These are phyloP conservation scores for Peucedramus taeniatus DNA, from an alignment of 2,113 vertebrate genomes.

Conservation along the genomic window DNA sequence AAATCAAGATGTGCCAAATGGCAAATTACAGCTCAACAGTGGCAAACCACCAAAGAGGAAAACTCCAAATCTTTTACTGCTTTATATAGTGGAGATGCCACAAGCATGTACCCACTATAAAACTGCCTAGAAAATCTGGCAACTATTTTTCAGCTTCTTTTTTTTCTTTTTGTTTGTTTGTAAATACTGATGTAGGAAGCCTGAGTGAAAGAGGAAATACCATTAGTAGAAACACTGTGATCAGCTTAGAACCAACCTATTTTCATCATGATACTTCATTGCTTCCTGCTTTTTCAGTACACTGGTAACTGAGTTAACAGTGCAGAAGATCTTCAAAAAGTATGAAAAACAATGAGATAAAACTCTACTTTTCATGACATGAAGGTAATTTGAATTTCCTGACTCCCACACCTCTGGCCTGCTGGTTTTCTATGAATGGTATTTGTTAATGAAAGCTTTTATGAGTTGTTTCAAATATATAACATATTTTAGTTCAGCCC, in stretches of 20 bases:
- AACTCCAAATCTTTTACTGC: conserved; percentile 34
- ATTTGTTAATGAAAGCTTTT: not conserved
- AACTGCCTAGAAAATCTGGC: not conserved
- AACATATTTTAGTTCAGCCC: not conserved
- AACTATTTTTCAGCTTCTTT: not conserved
- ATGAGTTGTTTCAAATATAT: not conserved
- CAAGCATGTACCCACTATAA: conserved; percentile 42
- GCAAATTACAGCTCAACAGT: not conserved
- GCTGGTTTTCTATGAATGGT: not conserved
- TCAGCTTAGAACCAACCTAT: not conserved
- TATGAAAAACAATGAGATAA: not conserved
- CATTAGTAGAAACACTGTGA: not conserved
- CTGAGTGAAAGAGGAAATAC: not conserved
- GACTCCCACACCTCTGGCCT: not conserved
- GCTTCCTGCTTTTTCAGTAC: not conserved
- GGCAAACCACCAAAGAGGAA: conserved; percentile 22
- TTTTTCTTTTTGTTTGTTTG: not conserved
- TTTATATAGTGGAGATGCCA: conserved; percentile 28
- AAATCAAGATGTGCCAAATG: conserved; percentile 3
- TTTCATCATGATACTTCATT: not conserved
- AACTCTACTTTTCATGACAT: not conserved
- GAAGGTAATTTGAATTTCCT: not conserved
- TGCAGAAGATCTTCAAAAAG: not conserved
- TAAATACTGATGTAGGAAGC: not conserved
- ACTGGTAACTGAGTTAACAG: not conserved